Evolutionary conservation across 2,113 vertebrate genomes (phyloP).

Genomic region (Morphnarchus princeps): DNA sequence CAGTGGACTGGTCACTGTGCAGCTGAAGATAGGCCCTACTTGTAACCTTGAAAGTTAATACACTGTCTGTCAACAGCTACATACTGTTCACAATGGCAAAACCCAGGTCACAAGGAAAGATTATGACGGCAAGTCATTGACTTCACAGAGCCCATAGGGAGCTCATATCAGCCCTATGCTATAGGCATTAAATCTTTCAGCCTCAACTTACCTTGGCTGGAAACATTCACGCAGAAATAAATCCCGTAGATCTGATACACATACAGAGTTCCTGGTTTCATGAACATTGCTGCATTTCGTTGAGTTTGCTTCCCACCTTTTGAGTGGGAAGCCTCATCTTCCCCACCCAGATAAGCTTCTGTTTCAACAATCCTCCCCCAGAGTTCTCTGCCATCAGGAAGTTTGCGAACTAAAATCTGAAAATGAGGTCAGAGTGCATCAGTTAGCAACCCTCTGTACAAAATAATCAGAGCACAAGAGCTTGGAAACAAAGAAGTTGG

Average conservation of each 20-base stretch:
- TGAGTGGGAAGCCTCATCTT: slow-evolving; percentile 92
- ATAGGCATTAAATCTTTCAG: not conserved
- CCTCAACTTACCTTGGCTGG: slow-evolving; percentile 85
- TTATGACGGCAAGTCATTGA: not conserved
- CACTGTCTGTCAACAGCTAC: not conserved
- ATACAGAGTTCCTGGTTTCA: slow-evolving; percentile 93
- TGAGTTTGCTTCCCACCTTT: slow-evolving; percentile 87
- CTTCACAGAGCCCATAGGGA: not conserved
- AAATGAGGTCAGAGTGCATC: slow-evolving; percentile 16
- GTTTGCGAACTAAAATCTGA: slow-evolving; percentile 86
- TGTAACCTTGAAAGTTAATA: fast-evolving
- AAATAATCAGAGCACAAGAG: not conserved
- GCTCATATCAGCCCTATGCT: not conserved
- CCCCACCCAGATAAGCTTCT: slow-evolving; percentile 92
- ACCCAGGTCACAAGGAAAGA: not conserved
- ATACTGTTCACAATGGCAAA: not conserved
- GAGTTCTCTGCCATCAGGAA: slow-evolving; percentile 82
- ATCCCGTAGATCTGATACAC: slow-evolving; percentile 94
- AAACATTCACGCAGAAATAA: slow-evolving; percentile 93
- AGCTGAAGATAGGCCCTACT: not conserved
- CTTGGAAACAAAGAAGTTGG: not conserved
- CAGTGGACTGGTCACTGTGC: not conserved
- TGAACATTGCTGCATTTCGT: slow-evolving; percentile 92
- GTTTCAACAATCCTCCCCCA: slow-evolving; percentile 92
- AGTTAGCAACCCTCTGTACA: not conserved